A percentile compares a stretch with the other conserved stretches of the same genome.
Evolutionary conservation across 1,140 invertebrate species (phyloP).

Genomic region (Lerema accius): DNA sequence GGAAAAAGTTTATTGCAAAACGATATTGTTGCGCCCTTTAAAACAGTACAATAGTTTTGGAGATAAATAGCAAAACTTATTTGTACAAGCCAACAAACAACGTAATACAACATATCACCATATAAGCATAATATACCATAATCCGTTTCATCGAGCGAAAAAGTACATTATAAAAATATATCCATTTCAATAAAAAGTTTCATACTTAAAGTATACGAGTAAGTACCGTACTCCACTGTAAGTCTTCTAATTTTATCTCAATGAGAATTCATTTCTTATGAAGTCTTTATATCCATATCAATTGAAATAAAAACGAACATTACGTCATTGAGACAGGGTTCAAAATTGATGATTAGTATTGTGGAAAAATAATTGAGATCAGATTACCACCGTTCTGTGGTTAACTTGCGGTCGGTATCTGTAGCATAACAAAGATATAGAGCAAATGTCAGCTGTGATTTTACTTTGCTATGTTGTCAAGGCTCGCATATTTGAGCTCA

Average conservation of each 20-base stretch:
- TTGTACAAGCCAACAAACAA: no score
- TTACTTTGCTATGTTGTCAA: neutral
- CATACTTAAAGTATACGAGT: no score
- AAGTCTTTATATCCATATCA: slow-evolving; percentile 4
- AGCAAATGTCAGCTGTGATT: neutral
- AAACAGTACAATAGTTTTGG: no score
- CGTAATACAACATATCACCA: no score
- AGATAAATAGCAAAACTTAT: no score
- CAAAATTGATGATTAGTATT: slow-evolving; percentile 1
- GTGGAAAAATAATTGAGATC: slow-evolving; percentile 1
- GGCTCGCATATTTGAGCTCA: neutral
- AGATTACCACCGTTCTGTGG: slow-evolving; percentile 13
- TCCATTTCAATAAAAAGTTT: no score
- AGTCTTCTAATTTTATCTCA: slow-evolving; percentile 18
- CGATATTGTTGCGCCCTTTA: no score
- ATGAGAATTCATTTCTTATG: slow-evolving; percentile 10
- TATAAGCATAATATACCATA: no score
- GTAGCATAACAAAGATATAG: neutral
- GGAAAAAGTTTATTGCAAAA: no score
- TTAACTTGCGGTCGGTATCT: slow-evolving; percentile 3
- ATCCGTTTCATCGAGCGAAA: no score
- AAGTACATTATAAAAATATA: no score
- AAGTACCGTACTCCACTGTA: no score
- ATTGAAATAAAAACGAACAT: neutral
- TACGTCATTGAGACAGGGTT: neutral